Evolutionary conservation across 2,888 invertebrate species (phyloP), one percentile per base, ranked within the genome.

Genomic region (Mantis religiosa): DNA sequence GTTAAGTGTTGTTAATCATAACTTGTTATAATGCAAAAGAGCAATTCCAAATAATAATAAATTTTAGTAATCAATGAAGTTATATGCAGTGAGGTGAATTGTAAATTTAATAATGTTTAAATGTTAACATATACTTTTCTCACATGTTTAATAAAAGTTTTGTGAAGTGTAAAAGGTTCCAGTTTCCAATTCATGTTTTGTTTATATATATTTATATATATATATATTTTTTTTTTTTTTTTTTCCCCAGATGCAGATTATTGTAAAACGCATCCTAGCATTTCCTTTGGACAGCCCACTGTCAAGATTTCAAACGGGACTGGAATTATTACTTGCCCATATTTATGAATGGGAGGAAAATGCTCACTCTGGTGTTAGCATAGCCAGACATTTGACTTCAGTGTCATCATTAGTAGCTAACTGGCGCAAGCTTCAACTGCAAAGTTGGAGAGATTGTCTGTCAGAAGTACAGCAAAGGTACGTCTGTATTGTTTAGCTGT

Each of bases 331-430:
- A 1, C 94, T 99, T 1, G 96, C 96, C 90, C 97, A 97, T 91
- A 94, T 97, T 87, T 95, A 98, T 90, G 97, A 98, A 91, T 99
- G 99, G 99, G 98, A 99, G 92, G 96, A 96, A 91, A 97, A 97
- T 91, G 98, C 99, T 0, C 98, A 98, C 91, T 96, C 95, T 91
- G 97, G 96, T 9, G 98, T 99, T 89, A 97, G 97, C 90, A 93
- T 99, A 92, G 94, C 95, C 0, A 94, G 95, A 0, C 95, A 97
- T 89, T 95, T 97, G n/a, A 93, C 95, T 47, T 94, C 95, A 47
- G 94, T 99, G 1, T 97, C 97, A 0, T 95, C 96, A 90, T 96
- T 97, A 92, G 97, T 99, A 87, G 96, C 99, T 85, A 95, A 95
- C 87, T 99, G 99, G 99, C 95, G 99, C 89, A 97, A 97, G 92